Conservation (phyloP, 2,113 vertebrate genomes). For the Diadophis punctatus region DNA sequence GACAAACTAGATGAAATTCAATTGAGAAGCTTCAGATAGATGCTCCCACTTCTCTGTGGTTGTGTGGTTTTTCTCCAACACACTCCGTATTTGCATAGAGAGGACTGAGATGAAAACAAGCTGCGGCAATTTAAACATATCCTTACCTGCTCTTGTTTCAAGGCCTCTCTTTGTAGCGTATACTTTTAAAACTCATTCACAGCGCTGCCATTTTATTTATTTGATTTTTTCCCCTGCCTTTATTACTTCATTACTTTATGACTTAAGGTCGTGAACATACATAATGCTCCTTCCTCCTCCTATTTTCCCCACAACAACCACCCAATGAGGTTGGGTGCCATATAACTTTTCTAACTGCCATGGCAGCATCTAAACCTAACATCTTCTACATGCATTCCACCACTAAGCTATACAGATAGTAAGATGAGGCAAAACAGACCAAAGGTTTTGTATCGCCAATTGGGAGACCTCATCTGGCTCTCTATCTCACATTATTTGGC, state of each 20-base stretch:
- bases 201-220: background rate
- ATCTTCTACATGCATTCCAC: background rate
- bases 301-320: too few species aligned
- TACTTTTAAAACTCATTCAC: background rate
- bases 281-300: too few species aligned
- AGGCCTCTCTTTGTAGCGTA: background rate
- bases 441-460: background rate
- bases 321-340: background rate
- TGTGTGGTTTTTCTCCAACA: background rate
- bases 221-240: background rate
- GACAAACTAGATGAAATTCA: background rate
- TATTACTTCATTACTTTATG: too few species aligned
- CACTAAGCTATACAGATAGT: background rate
- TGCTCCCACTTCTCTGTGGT: background rate
- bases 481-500: background rate
- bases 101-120: background rate
- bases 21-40: background rate
- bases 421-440: background rate
- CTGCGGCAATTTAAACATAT: background rate
- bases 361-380: background rate
- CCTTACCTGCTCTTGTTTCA: background rate
- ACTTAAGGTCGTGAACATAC: too few species aligned
- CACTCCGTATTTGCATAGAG: background rate
- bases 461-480: background rate
- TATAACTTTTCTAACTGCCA: background rate